Evolutionary conservation across 2,888 invertebrate genomes (phyloP), one percentile per base, ranked within the genome.

Genomic region (Hyppa rectilinea): DNA sequence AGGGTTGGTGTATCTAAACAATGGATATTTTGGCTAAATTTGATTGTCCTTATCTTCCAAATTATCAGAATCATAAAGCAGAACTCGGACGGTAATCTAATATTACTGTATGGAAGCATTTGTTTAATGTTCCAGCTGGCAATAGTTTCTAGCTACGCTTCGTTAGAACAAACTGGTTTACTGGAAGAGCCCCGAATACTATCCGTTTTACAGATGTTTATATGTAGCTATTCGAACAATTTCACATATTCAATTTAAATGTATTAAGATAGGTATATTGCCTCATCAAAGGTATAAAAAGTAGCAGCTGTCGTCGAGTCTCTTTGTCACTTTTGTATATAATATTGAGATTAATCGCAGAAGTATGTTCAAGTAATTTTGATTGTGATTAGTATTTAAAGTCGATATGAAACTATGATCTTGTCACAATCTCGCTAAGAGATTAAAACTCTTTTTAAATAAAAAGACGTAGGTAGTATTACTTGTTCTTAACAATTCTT

Each of bases 31-130:
- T 59, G 72, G 43, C 71, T 68, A 71, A 83, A 85, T 82, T 85
- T 79, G 75, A 87, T 87, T 83, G 43, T 38, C 49, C 67, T 83
- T 86, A 86, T 86, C 87, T 78, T 61, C 55, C 14, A 55, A 84
- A 84, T 84, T 80, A 84, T 85, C 84, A 56, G 47, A 73, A 76
- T 78, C 75, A 76, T 83, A 73, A 74, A 73, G 68, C 67, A 65
- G 71, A 78, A 74, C 76, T 72, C 43, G 52, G 40, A 65, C 17
- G 47, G 61, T 79, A 71, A 74, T 81, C 67, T 65, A 81, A 81
- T 79, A 61, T 45, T n/a, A 55, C 20, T 17, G 20, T 59, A 40
- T 52, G 38, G 38, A 61, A 56, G 10, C 64, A 47, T 55, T 67
- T 58, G 52, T 68, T 63, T 56, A 47, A 71, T 59, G 49, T 53